These are phyloP conservation scores for Platorchestia sp. DNA, from an alignment of 1,140 invertebrate species.

Conservation along the genomic window DNA sequence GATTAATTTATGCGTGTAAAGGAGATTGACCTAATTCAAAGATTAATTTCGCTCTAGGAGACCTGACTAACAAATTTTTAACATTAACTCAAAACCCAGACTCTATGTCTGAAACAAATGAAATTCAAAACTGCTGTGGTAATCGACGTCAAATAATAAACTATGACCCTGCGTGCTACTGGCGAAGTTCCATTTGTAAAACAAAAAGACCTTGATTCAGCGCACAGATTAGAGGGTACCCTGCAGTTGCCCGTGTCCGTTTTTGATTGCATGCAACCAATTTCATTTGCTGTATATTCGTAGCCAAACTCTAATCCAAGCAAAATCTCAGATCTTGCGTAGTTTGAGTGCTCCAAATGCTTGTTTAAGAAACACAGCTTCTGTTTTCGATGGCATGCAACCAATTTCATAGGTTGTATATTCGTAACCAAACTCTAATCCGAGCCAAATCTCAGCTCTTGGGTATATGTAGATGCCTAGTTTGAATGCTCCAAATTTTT, in stretches of 20 bases:
- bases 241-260: no score
- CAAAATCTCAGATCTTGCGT: background rate
- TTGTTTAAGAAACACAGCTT: background rate
- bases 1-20: background rate
- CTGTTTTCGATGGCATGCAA: no score
- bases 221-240: no score
- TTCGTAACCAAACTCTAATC: background rate
- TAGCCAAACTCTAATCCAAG: background rate
- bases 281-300: background rate
- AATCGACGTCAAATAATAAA: background rate
- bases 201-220: no score
- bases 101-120: no score
- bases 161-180: background rate
- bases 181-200: no score
- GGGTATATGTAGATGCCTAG: background rate
- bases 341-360: background rate
- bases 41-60: background rate
- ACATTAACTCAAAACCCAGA: no score
- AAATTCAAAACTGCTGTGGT: background rate
- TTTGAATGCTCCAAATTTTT: background rate
- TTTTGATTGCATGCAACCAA: background rate
- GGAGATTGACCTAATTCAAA: background rate
- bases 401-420: background rate
- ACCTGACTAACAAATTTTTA: background rate
- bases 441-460: background rate